Conservation (phyloP, 1,140 invertebrate genomes). For the Colletes gigas region DNA sequence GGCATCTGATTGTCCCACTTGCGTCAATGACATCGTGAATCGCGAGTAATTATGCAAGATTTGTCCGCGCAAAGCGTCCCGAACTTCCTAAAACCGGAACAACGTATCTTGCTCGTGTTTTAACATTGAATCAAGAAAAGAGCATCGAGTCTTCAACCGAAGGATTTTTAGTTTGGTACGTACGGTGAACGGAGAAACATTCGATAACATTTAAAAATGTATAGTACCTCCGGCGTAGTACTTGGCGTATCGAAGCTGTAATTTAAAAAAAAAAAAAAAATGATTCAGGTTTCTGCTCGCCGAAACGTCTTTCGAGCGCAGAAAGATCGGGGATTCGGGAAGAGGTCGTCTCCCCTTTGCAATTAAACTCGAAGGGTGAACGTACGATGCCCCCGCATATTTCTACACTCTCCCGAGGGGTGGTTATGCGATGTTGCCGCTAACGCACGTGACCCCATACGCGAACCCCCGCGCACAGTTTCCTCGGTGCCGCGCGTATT, state of each 20-base stretch:
- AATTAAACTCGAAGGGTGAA: conserved; percentile 69
- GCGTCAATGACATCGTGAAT: conserved; percentile 25
- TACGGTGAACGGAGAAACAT: not conserved
- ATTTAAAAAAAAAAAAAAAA: too few relatives aligned
- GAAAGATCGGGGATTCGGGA: conserved; percentile 8
- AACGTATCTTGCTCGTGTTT: not conserved
- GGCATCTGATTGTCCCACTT: conserved; percentile 42
- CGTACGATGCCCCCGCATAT: conserved; percentile 61
- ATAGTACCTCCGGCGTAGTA: too few relatives aligned
- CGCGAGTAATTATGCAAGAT: conserved; percentile 35
- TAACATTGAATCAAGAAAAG: not conserved
- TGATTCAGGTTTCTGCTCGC: too few relatives aligned
- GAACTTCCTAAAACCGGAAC: not conserved
- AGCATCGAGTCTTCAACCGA: too few relatives aligned
- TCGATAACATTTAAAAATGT: conserved; percentile 3
- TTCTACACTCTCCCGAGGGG: conserved; percentile 58
- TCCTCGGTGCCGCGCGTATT: conserved; percentile 7
- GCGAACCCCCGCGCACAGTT: conserved; percentile 34
- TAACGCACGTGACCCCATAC: conserved; percentile 62
- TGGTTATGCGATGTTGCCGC: conserved; percentile 48
- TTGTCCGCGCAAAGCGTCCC: not conserved
- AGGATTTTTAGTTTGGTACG: not conserved
- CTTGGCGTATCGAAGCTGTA: too few relatives aligned
- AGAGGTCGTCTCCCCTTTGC: conserved; percentile 42
- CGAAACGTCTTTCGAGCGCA: not conserved